A percentile compares a stretch with the other conserved stretches of the same genome.
Conservation (phyloP, 2,797 vertebrate genomes). For the Podarcis siculus region DNA sequence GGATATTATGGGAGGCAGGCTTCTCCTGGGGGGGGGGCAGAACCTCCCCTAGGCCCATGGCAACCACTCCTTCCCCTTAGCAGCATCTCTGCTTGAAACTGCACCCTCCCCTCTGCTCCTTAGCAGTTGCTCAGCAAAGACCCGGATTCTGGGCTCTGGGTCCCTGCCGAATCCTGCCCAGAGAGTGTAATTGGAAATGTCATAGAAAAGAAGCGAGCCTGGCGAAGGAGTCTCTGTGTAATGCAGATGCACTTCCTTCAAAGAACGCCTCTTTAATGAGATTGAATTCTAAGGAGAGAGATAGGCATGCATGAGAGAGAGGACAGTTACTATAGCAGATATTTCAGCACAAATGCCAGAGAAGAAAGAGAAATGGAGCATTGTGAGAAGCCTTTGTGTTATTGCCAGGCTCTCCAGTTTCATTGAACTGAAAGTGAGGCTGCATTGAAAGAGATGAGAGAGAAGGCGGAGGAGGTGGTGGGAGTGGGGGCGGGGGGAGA, state of each 20-base stretch:
- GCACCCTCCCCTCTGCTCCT: not conserved
- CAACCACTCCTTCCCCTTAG: not conserved
- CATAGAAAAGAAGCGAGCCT: not conserved
- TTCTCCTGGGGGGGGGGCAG: too few species aligned
- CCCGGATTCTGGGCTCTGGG: not conserved
- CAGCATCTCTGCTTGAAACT: not conserved
- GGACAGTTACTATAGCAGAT: constrained; percentile 57
- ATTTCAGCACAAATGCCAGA: constrained; percentile 59
- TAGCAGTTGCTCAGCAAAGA: not conserved
- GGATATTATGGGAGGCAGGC: too few species aligned
- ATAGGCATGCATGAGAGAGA: constrained; percentile 22
- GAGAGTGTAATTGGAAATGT: not conserved
- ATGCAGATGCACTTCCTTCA: not conserved
- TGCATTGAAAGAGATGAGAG: constrained; percentile 12
- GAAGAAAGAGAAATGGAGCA: constrained; percentile 48
- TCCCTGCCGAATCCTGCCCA: not conserved
- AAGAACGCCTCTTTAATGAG: constrained; percentile 67
- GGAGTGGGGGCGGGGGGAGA: not conserved
- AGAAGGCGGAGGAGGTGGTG: not conserved
- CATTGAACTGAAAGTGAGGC: constrained; percentile 67
- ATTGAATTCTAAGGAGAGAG: constrained; percentile 53
- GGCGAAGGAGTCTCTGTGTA: constrained; percentile 59
- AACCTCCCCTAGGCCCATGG: too few species aligned
- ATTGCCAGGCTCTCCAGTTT: constrained; percentile 58
- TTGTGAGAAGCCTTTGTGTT: constrained; percentile 68